These are phyloP conservation scores for Leptodactylus fallax DNA, from an alignment of 2,797 vertebrate species.

Conservation along the genomic window DNA sequence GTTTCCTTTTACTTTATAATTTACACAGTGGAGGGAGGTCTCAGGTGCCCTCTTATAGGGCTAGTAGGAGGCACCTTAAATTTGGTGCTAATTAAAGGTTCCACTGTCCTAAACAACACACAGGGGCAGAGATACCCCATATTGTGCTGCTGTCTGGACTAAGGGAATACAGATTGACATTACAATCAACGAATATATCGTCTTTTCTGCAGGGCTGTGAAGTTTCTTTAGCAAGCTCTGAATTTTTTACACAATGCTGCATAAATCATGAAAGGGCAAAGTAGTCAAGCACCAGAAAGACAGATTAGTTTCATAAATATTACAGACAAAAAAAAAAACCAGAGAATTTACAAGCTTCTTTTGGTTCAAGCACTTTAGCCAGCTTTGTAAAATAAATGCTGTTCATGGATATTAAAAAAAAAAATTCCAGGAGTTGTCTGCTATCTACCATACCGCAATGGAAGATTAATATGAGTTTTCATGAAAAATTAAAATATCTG, in stretches of 20 bases:
- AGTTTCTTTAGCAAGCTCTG: not conserved
- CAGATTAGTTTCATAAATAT: slow-evolving; percentile 6
- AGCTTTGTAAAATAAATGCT: not conserved
- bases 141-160: no score
- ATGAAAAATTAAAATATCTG: no score
- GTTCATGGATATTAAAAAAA: not conserved
- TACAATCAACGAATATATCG: no score
- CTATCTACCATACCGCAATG: not conserved
- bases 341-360: not conserved
- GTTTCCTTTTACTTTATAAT: no score
- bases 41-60: no score
- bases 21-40: no score
- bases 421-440: not conserved
- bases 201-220: not conserved
- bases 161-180: no score
- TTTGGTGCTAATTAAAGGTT: no score
- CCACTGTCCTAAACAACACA: no score
- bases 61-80: no score
- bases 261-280: slow-evolving; percentile 8
- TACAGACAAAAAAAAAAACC: not conserved
- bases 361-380: not conserved
- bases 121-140: no score
- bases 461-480: not conserved
- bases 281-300: not conserved
- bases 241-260: not conserved